Conservation (phyloP, 2,113 vertebrate species). For the Crocuta crocuta region DNA sequence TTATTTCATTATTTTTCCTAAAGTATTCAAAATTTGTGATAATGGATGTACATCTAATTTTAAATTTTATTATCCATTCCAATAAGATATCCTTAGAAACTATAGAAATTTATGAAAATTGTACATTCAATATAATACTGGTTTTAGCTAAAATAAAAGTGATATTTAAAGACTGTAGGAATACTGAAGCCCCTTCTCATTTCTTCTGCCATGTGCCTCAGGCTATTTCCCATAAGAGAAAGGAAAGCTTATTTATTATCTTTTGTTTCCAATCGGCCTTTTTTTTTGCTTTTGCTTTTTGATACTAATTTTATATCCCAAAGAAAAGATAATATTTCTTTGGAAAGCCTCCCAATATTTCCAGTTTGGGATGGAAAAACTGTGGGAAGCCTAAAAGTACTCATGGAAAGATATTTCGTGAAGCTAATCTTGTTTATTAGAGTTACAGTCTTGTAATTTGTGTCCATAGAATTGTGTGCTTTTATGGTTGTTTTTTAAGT, state of each 20-base stretch:
- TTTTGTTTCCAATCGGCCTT: conserved; percentile 80
- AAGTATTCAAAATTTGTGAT: background rate
- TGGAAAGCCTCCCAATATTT: conserved; percentile 88
- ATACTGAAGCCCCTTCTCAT: conserved; percentile 64
- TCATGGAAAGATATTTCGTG: conserved; percentile 86
- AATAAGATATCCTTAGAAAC: conserved; percentile 25
- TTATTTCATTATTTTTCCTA: conserved; percentile 33
- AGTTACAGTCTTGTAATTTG: conserved; percentile 56
- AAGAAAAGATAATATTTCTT: conserved; percentile 86
- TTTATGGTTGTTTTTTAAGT: conserved; percentile 63
- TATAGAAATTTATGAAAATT: background rate
- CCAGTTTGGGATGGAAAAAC: conserved; percentile 79
- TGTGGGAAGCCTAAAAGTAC: conserved; percentile 86
- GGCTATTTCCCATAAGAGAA: conserved; percentile 81
- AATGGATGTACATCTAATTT: conserved; percentile 16
- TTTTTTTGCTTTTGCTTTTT: conserved; percentile 82
- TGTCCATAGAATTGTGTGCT: background rate
- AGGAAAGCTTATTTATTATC: conserved; percentile 70
- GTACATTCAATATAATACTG: background rate
- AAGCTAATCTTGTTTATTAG: conserved; percentile 77
- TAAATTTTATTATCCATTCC: conserved; percentile 43
- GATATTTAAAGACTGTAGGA: conserved; percentile 72
- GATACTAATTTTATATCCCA: conserved; percentile 86
- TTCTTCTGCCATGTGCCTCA: conserved; percentile 51
- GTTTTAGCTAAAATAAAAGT: conserved; percentile 71